Evolutionary conservation across 2,888 invertebrate species (phyloP).

Genomic region (Platycnemis pennipes): DNA sequence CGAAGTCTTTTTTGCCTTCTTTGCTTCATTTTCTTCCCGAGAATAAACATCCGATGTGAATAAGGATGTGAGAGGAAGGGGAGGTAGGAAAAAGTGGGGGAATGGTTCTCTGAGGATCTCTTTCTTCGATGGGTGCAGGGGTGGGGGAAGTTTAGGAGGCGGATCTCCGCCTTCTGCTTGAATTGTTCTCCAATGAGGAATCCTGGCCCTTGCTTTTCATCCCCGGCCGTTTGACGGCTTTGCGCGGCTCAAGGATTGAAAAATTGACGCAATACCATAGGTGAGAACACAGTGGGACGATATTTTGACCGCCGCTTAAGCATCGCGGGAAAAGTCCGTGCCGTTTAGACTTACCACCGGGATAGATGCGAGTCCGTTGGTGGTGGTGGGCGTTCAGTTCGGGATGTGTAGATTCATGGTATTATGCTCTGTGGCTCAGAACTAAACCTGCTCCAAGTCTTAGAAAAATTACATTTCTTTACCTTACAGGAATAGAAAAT

Average conservation of each 20-base stretch:
- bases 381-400: too few species aligned
- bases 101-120: background rate
- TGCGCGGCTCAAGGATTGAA: background rate
- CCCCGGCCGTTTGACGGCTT: background rate
- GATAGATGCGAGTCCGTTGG: background rate
- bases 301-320: background rate
- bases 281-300: background rate
- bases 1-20: background rate
- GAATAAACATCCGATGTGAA: constrained; percentile 33
- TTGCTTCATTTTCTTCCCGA: background rate
- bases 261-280: background rate
- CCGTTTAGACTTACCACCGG: background rate
- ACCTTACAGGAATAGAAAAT: too few species aligned
- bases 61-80: background rate
- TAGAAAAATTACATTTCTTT: too few species aligned
- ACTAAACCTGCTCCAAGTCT: too few species aligned
- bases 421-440: too few species aligned
- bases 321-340: background rate
- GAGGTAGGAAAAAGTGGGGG: background rate
- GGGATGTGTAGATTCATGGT: too few species aligned
- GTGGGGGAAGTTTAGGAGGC: constrained; percentile 29
- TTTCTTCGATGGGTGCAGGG: background rate
- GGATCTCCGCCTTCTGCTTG: background rate
- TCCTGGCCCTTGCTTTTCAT: background rate
- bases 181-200: background rate